phyloP scores from a whole-genome alignment of 1,140 invertebrate genomes.

The Hylaeus anthracinus region DNA sequence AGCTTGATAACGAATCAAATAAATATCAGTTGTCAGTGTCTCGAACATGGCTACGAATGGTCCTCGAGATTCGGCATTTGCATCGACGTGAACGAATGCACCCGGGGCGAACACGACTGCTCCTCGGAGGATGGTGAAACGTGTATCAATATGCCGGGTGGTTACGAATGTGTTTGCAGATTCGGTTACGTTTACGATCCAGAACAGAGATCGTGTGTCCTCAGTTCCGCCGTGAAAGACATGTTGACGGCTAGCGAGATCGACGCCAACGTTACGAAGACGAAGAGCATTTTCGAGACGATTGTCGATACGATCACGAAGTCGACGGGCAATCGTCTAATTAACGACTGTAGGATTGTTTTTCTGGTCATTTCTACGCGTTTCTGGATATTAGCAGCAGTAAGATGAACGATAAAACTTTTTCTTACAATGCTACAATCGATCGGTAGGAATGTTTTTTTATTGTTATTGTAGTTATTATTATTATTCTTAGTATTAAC shows the following conservation, averaged over 20 bases:
- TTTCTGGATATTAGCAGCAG: background rate
- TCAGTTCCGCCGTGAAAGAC: slow-evolving; percentile 37
- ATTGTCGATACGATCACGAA: slow-evolving; percentile 53
- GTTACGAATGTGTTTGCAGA: slow-evolving; percentile 80
- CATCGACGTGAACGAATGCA: slow-evolving; percentile 85
- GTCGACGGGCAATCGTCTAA: slow-evolving; percentile 23
- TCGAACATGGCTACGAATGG: slow-evolving; percentile 81
- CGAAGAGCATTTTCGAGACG: slow-evolving; percentile 40
- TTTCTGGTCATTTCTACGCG: background rate
- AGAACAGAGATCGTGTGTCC: slow-evolving; percentile 61
- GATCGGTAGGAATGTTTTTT: no score
- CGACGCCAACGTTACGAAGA: slow-evolving; percentile 18
- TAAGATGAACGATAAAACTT: background rate
- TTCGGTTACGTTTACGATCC: slow-evolving; percentile 77
- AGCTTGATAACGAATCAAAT: slow-evolving; percentile 81
- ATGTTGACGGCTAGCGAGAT: slow-evolving; percentile 10
- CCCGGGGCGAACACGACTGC: slow-evolving; percentile 76
- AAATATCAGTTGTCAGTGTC: slow-evolving; percentile 84
- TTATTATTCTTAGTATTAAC: background rate
- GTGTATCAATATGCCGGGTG: slow-evolving; percentile 83
- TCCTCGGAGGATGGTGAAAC: slow-evolving; percentile 71
- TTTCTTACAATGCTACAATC: no score
- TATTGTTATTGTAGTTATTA: no score
- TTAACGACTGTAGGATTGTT: background rate
- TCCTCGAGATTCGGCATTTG: slow-evolving; percentile 83